Evolutionary conservation across 2,797 vertebrate species (phyloP), one percentile per base, ranked within the genome.

Genomic region (Bovichtus diacanthus): DNA sequence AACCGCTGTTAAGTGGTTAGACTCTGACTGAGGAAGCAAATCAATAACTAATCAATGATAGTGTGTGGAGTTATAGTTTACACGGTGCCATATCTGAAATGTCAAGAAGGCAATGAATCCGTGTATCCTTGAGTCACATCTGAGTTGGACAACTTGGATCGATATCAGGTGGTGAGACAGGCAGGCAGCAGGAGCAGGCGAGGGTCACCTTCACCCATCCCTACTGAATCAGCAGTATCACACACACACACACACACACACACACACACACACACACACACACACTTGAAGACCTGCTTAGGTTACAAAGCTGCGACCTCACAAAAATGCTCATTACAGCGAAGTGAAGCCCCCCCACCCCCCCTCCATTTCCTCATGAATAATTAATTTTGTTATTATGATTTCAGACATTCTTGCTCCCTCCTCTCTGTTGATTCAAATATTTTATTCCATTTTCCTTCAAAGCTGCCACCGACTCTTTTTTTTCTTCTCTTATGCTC

Each of bases 181-280:
- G 86, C 89, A 85, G 87, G 86, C 89, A 85, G 87, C 77, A 76
- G 86, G 88, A 93, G 88, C 79, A 87, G 87, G 78, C 68, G 70
- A 90, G 92, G 94, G 95, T 96, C 95, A 96, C 95, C 95, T 96
- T 96, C 95, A 95, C 68, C 86, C 86, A 90, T 90, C 91, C 87
- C 86, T 82, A 88, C 94, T 95, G 95, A 95, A 94, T 96, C 95
- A 96, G 95, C 95, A 96, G 77, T 88, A 94, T 93, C 93, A 88
- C 74, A 67, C 80, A 43, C 31, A 34, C 85, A 76, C 62, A 71
- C 80, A 36, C 78, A 58, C 51, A 69, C 70, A 49, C 49, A 34
- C 76, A 65, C 64, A 39, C 76, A 80, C 70, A 31, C 82, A 74
- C 54, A 54, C 70, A 72, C 81, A 61, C 76, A 74, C 77, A 85